phyloP scores from a whole-genome alignment of 2,888 invertebrate species.

The Limnephilus auricula region DNA sequence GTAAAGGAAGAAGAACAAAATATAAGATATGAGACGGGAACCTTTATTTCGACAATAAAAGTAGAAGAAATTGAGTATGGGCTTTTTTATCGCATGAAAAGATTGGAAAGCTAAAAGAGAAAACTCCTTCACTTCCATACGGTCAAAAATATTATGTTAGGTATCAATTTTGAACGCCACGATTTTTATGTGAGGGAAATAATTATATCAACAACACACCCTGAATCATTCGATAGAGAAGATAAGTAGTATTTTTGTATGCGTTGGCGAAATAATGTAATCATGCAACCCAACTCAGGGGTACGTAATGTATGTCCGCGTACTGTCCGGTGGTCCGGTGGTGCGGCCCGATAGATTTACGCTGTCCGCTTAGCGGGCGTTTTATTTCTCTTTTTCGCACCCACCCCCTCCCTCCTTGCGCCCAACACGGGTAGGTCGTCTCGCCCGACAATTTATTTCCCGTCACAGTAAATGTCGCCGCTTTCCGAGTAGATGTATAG shows the following conservation, averaged over 20 bases:
- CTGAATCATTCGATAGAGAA: neutral
- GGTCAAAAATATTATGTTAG: neutral
- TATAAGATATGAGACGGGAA: neutral
- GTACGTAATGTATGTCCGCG: neutral
- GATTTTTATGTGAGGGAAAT: neutral
- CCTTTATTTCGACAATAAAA: neutral
- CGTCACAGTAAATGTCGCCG: slow-evolving; percentile 46
- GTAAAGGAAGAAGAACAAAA: neutral
- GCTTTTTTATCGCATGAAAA: neutral
- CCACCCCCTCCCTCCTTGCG: slow-evolving; percentile 28
- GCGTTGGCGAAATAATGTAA: neutral
- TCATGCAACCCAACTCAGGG: neutral
- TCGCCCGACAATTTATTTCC: slow-evolving; percentile 49
- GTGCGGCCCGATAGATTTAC: slow-evolving; percentile 38
- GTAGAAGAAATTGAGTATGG: neutral
- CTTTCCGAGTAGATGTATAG: slow-evolving; percentile 43
- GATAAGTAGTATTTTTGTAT: neutral
- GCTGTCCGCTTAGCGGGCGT: slow-evolving; percentile 48
- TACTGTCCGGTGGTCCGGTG: neutral
- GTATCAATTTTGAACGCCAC: neutral
- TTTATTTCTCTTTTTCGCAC: slow-evolving; percentile 49
- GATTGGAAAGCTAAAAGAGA: neutral
- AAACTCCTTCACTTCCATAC: neutral
- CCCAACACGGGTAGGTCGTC: slow-evolving; percentile 30
- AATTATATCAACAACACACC: neutral